These are phyloP conservation scores for Silurus glanis DNA, from an alignment of 2,113 vertebrate species.

Conservation along the genomic window DNA sequence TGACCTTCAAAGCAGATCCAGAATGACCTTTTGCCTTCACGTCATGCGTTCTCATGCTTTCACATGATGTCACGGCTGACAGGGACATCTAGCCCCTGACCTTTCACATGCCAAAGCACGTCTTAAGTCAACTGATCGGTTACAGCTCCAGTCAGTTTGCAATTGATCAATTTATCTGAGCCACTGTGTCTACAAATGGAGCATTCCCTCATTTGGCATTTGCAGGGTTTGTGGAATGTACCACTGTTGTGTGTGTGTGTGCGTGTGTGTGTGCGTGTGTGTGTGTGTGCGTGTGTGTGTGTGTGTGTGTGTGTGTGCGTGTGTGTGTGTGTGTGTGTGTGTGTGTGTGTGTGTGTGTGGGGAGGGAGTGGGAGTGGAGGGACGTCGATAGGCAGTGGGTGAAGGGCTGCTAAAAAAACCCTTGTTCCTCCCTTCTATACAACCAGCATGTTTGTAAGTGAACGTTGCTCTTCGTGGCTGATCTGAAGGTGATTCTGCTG, in stretches of 20 bases:
- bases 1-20: constrained; percentile 49
- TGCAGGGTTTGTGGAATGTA: constrained; percentile 42
- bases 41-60: constrained; percentile 34
- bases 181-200: constrained; percentile 21
- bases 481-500: neutral
- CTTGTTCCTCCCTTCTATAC: neutral
- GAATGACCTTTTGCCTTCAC: constrained; percentile 49
- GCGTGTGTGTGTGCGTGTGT: constrained; percentile 16
- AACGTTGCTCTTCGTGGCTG: neutral
- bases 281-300: neutral
- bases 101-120: constrained; percentile 21
- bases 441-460: neutral
- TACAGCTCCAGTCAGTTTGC: constrained; percentile 29
- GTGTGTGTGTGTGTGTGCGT: neutral
- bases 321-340: constrained; percentile 1
- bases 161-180: constrained; percentile 39
- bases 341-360: neutral
- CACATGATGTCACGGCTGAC: constrained; percentile 41
- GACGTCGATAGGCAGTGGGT: neutral
- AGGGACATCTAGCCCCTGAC: constrained; percentile 32
- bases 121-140: constrained; percentile 39
- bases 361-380: neutral
- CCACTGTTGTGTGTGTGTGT: neutral
- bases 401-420: constrained; percentile 3
- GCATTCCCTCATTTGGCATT: constrained; percentile 41